A percentile compares a stretch with the other conserved stretches of the same genome.
These are phyloP conservation scores for Barypeithes pellucidus DNA, from an alignment of 2,888 invertebrate genomes.

Conservation along the genomic window DNA sequence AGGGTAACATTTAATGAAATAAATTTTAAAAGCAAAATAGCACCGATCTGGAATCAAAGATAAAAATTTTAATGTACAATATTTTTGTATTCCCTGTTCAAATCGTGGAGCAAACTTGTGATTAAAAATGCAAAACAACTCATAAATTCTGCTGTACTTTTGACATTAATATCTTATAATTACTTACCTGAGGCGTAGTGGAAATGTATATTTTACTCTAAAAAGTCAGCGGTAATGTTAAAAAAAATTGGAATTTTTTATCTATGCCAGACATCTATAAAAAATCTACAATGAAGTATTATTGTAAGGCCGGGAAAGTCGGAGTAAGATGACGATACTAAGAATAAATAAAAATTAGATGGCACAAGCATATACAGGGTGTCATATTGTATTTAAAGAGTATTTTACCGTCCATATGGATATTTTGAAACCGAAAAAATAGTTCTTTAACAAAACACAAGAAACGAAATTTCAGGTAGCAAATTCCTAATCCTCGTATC, in stretches of 20 bases:
- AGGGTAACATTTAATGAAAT: neutral
- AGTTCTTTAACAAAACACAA: too few relatives aligned
- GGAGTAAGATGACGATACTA: too few relatives aligned
- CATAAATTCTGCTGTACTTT: conserved; percentile 46
- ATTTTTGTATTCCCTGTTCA: conserved; percentile 16
- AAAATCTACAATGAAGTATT: neutral
- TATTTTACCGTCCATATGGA: too few relatives aligned
- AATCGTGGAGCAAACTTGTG: conserved; percentile 35
- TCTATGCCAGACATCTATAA: neutral
- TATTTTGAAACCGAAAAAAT: neutral
- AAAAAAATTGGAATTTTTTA: conserved; percentile 5
- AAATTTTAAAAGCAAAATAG: conserved; percentile 22
- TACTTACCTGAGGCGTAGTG: conserved; percentile 39
- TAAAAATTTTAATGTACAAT: conserved; percentile 29
- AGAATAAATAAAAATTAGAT: too few relatives aligned
- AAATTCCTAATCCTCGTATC: conserved; percentile 4
- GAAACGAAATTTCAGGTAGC: conserved; percentile 1
- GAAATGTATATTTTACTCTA: conserved; percentile 35
- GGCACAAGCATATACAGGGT: too few relatives aligned
- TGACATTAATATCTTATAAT: conserved; percentile 51
- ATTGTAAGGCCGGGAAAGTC: too few relatives aligned
- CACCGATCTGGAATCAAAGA: conserved; percentile 29
- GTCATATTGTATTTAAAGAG: too few relatives aligned
- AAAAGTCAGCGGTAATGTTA: conserved; percentile 11
- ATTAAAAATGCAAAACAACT: conserved; percentile 49